Conservation (phyloP, 2,888 invertebrate genomes). For the Brachyptera risi region DNA sequence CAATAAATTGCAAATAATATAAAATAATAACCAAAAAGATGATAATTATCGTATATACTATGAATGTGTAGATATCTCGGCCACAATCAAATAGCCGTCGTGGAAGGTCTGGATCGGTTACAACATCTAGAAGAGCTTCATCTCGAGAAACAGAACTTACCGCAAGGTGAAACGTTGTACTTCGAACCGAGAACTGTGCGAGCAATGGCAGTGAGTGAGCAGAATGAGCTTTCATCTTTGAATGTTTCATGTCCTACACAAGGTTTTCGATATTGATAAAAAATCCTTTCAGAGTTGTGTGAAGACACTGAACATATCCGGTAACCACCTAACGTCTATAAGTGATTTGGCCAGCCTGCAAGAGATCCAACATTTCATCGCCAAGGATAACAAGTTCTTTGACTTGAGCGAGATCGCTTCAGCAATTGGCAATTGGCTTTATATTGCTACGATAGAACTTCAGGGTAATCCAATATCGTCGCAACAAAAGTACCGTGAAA, state of each 20-base stretch:
- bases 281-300: constrained; percentile 54
- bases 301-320: constrained; percentile 56
- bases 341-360: constrained; percentile 33
- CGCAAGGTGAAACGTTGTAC: constrained; percentile 54
- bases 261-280: background rate
- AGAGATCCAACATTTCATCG: constrained; percentile 27
- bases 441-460: constrained; percentile 55
- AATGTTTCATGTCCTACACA: too few species aligned
- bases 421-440: constrained; percentile 52
- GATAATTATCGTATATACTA: background rate
- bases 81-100: constrained; percentile 61
- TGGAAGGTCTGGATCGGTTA: constrained; percentile 63
- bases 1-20: too few species aligned
- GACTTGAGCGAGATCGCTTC: constrained; percentile 54
- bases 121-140: constrained; percentile 60
- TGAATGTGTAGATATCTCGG: constrained; percentile 48
- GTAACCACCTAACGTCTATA: constrained; percentile 36
- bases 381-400: constrained; percentile 41
- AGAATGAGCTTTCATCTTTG: too few species aligned
- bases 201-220: constrained; percentile 53
- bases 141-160: constrained; percentile 60
- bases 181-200: constrained; percentile 62
- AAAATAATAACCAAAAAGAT: too few species aligned
- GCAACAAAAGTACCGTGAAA: constrained; percentile 62
- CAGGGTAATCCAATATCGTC: constrained; percentile 61